A percentile compares a stretch with the other conserved stretches of the same genome.
Evolutionary conservation across 2,113 vertebrate species (phyloP).

Genomic region (Mungos mungo): DNA sequence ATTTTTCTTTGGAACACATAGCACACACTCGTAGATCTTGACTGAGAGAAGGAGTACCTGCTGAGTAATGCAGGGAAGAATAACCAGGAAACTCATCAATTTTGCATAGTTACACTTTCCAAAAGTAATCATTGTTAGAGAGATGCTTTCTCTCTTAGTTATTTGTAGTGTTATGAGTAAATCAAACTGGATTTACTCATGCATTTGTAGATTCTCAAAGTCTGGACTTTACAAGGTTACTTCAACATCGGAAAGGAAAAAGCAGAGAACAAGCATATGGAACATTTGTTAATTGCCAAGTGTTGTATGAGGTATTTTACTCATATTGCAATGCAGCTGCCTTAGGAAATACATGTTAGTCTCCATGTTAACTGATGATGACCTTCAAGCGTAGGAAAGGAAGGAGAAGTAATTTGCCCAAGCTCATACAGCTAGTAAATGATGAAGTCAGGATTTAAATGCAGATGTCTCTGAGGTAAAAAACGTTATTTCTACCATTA

Average conservation of each 20-base stretch:
- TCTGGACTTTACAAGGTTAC: neutral
- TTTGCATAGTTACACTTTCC: slow-evolving; percentile 17
- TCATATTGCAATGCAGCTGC: neutral
- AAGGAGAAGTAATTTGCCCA: neutral
- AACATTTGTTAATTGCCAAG: neutral
- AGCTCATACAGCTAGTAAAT: neutral
- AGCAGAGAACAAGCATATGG: neutral
- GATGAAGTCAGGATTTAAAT: neutral
- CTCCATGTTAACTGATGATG: neutral
- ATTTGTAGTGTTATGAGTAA: neutral
- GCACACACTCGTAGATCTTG: neutral
- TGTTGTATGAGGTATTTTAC: neutral
- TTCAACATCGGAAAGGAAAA: neutral
- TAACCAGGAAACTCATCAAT: neutral
- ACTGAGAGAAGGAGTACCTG: neutral
- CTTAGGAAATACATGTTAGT: neutral
- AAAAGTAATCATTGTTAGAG: neutral
- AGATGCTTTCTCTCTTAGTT: neutral
- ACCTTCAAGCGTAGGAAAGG: neutral
- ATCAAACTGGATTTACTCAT: neutral
- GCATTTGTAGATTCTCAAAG: neutral
- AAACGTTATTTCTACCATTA: neutral
- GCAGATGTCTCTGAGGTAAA: neutral
- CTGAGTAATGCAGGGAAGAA: neutral
- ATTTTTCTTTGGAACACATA: neutral